Conservation (phyloP, 2,113 vertebrate genomes). For the Corynorhinus townsendii region DNA sequence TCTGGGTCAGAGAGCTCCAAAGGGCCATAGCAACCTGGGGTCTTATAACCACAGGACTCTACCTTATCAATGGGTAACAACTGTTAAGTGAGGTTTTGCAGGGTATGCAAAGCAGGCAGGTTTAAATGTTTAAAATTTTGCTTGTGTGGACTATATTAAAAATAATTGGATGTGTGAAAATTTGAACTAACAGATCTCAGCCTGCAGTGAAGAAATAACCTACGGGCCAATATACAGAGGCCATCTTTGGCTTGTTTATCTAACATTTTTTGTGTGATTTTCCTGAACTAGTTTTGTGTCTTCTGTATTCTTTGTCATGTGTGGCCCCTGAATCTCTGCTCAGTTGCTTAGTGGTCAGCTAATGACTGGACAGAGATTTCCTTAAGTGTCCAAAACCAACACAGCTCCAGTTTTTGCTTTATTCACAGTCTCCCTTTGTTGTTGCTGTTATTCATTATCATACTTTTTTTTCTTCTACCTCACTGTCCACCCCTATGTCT, state of each 20-base stretch:
- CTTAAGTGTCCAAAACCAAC: not conserved
- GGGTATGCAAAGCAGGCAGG: not conserved
- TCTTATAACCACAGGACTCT: not conserved
- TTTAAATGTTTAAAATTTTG: not conserved
- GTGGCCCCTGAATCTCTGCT: not conserved
- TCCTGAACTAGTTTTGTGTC: not conserved
- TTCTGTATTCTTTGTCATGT: not conserved
- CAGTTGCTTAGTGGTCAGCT: not conserved
- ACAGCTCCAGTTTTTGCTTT: not conserved
- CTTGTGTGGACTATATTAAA: not conserved
- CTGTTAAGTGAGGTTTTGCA: not conserved
- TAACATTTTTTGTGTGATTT: not conserved
- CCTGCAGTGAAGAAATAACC: not conserved
- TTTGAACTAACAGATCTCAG: not conserved
- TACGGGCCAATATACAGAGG: not conserved
- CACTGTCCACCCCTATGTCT: not conserved
- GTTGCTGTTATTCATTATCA: not conserved
- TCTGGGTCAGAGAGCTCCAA: not conserved
- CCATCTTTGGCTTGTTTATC: not conserved
- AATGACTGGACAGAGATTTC: not conserved
- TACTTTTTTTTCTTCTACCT: not conserved
- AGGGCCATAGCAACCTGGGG: not conserved
- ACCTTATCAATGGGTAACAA: not conserved
- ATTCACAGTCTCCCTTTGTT: not conserved
- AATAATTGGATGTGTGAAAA: not conserved